Conservation (phyloP, 2,797 vertebrate species). For the Tinamus major region DNA sequence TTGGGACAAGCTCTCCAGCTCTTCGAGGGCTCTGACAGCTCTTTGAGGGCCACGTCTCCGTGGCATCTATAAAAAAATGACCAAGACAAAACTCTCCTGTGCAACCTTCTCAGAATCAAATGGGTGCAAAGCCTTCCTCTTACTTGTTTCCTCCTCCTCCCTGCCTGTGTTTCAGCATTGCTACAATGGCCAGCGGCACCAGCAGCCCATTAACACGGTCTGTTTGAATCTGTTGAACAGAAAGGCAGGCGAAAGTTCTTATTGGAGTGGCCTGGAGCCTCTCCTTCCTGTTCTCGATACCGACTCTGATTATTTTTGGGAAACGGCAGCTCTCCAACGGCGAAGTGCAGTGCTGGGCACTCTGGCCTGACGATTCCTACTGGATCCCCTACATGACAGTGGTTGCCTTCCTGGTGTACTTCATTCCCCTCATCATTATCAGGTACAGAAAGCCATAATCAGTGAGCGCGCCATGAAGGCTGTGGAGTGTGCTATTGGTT, state of each 20-base stretch:
- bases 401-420: conserved; percentile 83
- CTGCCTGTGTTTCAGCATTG: not conserved
- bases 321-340: conserved; percentile 80
- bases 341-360: conserved; percentile 83
- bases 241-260: conserved; percentile 82
- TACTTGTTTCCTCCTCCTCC: not conserved
- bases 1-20: not conserved
- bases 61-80: too few relatives aligned
- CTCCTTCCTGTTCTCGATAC: conserved; percentile 83
- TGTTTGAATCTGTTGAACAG: conserved; percentile 72
- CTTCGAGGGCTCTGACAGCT: not conserved
- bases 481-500: not conserved
- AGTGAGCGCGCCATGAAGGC: not conserved
- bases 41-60: accelerated
- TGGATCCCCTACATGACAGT: conserved; percentile 84
- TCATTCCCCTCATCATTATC: conserved; percentile 83
- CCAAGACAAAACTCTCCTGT: not conserved
- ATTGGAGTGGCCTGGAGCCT: conserved; percentile 79
- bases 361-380: conserved; percentile 84
- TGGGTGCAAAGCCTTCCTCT: not conserved
- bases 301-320: conserved; percentile 83
- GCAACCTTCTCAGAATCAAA: not conserved
- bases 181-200: accelerated
- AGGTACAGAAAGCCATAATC: conserved; percentile 63
- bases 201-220: not conserved